Evolutionary conservation across 2,888 invertebrate genomes (phyloP).

Genomic region (Pteria penguin): DNA sequence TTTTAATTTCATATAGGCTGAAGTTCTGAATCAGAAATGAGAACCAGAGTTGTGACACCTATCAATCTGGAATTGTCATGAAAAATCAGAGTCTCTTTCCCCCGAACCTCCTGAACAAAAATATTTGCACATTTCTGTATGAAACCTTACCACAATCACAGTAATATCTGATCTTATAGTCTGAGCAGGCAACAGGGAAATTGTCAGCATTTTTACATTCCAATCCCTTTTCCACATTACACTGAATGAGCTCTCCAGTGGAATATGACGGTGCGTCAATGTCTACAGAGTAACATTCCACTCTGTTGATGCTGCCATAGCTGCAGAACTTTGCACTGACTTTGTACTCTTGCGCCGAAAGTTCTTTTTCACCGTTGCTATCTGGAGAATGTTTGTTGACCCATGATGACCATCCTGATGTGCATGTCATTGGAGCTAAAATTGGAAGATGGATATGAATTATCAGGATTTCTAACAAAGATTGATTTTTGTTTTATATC

Average conservation of each 20-base stretch:
- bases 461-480: no score
- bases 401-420: constrained; percentile 64
- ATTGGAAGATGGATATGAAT: no score
- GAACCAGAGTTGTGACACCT: no score
- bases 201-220: constrained; percentile 82
- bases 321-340: constrained; percentile 63
- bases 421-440: no score
- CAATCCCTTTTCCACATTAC: constrained; percentile 85
- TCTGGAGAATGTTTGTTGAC: constrained; percentile 59
- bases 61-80: no score
- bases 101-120: neutral
- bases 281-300: constrained; percentile 70
- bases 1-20: no score
- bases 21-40: no score
- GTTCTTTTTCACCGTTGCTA: constrained; percentile 62
- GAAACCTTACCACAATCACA: constrained; percentile 50
- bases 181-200: constrained; percentile 64
- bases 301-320: constrained; percentile 65
- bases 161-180: constrained; percentile 76
- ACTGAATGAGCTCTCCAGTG: constrained; percentile 60
- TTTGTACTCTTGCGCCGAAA: constrained; percentile 49
- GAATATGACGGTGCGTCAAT: constrained; percentile 61
- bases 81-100: no score
- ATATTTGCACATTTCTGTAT: no score
- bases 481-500: no score